Percentiles rank a stretch among this genome's conserved stretches.
Evolutionary conservation across 1,140 invertebrate species (phyloP).

Genomic region (Thaumetopoea pityocampa): DNA sequence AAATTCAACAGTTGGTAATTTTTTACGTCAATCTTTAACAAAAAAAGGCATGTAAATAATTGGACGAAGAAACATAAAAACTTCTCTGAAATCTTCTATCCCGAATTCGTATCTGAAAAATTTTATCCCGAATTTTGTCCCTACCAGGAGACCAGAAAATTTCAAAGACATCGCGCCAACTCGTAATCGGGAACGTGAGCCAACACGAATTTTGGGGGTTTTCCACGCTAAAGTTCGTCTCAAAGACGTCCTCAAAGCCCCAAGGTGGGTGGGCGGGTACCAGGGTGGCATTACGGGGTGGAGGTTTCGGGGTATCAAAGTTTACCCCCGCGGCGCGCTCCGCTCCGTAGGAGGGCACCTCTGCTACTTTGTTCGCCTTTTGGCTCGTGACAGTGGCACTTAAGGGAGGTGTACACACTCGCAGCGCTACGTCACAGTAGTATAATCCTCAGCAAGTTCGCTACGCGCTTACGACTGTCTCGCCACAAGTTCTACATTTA

Average conservation of each 20-base stretch:
- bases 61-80: too few relatives aligned
- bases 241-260: conserved; percentile 70
- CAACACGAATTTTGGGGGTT: conserved; percentile 70
- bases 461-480: conserved; percentile 13
- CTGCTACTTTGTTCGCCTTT: conserved; percentile 67
- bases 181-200: conserved; percentile 56
- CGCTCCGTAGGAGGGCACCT: conserved; percentile 51
- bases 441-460: conserved; percentile 47
- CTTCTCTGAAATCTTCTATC: conserved; percentile 12
- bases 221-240: conserved; percentile 66
- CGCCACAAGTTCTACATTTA: conserved; percentile 15
- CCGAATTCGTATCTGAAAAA: conserved; percentile 20
- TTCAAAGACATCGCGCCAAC: conserved; percentile 67
- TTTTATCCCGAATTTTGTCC: conserved; percentile 3
- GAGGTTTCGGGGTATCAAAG: conserved; percentile 64
- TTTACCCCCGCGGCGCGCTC: conserved; percentile 54
- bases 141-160: conserved; percentile 59
- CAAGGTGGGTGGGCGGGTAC: conserved; percentile 56
- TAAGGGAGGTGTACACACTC: conserved; percentile 62
- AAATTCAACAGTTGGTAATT: too few relatives aligned
- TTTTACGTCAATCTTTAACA: too few relatives aligned
- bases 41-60: too few relatives aligned
- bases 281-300: conserved; percentile 50
- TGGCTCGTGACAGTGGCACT: conserved; percentile 67
- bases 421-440: conserved; percentile 46